phyloP scores from a whole-genome alignment of 2,113 vertebrate species.

The Leucopsar rothschildi region DNA sequence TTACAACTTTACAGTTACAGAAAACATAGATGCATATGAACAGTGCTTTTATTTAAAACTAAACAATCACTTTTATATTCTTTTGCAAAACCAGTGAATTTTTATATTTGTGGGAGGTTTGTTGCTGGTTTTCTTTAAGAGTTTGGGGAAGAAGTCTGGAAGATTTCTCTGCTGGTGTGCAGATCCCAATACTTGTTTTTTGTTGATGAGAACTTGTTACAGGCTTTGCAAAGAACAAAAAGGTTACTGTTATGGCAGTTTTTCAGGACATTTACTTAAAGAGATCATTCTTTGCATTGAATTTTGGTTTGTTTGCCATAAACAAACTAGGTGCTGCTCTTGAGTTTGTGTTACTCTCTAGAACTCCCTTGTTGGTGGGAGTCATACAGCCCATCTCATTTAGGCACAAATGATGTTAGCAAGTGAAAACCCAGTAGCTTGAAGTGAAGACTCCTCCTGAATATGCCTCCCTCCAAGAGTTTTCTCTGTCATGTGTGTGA shows the following conservation, averaged over 20 bases:
- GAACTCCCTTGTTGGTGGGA: neutral
- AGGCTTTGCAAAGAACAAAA: neutral
- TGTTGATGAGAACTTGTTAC: neutral
- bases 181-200: neutral
- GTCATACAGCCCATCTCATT: accelerated
- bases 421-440: neutral
- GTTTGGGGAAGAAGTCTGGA: neutral
- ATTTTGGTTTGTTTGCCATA: neutral
- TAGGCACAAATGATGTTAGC: neutral
- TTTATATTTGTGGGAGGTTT: neutral
- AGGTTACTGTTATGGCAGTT: neutral
- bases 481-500: accelerated
- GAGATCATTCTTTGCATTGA: neutral
- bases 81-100: neutral
- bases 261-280: neutral
- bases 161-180: neutral
- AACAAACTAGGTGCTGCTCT: neutral
- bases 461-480: neutral
- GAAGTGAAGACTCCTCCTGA: neutral
- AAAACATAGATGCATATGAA: neutral
- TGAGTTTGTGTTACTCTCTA: neutral
- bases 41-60: neutral
- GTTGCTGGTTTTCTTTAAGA: neutral
- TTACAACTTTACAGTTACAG: neutral
- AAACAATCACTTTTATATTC: neutral